Percentiles rank a stretch among this genome's conserved stretches.
Conservation (phyloP, 1,140 invertebrate genomes). For the Proales similis region DNA sequence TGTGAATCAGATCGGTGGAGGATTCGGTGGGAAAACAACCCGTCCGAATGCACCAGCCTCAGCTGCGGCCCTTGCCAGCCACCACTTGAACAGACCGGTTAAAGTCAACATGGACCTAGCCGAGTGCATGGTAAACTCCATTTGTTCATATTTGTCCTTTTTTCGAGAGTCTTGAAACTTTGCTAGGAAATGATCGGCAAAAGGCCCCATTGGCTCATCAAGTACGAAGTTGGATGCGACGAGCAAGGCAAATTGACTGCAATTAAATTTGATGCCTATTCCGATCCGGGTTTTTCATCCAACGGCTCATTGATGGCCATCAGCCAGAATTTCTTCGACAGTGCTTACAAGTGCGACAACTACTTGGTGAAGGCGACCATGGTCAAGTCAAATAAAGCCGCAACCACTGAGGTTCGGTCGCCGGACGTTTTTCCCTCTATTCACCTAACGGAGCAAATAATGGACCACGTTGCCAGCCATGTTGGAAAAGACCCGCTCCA, state of each 20-base stretch:
- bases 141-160: not conserved
- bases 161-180: slow-evolving; percentile 69
- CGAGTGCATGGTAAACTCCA: slow-evolving; percentile 24
- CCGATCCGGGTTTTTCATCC: slow-evolving; percentile 10
- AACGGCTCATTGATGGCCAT: not conserved
- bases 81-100: slow-evolving; percentile 26
- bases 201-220: slow-evolving; percentile 76
- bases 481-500: slow-evolving; percentile 63
- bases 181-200: slow-evolving; percentile 81
- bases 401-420: slow-evolving; percentile 22
- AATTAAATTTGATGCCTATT: slow-evolving; percentile 13
- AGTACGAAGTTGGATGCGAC: slow-evolving; percentile 63
- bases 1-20: slow-evolving; percentile 78
- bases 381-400: slow-evolving; percentile 31
- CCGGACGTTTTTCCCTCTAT: slow-evolving; percentile 43
- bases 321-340: slow-evolving; percentile 28
- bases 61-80: slow-evolving; percentile 57
- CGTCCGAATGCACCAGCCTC: slow-evolving; percentile 56
- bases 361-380: slow-evolving; percentile 1
- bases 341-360: slow-evolving; percentile 23
- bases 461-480: slow-evolving; percentile 69
- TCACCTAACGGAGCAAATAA: slow-evolving; percentile 63
- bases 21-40: slow-evolving; percentile 91
- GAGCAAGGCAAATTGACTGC: slow-evolving; percentile 29
- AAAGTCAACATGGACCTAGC: slow-evolving; percentile 21